Evolutionary conservation across 2,113 vertebrate genomes (phyloP).

Genomic region (Lagopus muta): DNA sequence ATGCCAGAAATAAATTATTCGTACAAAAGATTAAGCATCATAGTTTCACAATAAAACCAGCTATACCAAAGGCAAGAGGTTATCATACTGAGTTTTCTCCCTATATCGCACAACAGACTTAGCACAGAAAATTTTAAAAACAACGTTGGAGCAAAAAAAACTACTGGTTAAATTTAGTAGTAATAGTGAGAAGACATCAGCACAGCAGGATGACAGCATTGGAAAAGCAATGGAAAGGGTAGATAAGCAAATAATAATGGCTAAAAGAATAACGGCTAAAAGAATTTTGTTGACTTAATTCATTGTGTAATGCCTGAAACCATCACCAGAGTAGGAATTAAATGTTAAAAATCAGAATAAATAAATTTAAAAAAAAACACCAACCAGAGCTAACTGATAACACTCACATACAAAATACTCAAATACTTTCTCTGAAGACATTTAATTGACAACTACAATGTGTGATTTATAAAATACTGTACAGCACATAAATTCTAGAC

Average conservation of each 20-base stretch:
- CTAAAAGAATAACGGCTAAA: neutral
- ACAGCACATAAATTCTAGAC: constrained; percentile 38
- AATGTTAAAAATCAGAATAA: neutral
- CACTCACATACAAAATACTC: neutral
- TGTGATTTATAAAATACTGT: constrained; percentile 49
- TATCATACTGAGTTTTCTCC: neutral
- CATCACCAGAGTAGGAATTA: neutral
- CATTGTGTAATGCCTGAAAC: neutral
- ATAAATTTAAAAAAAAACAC: too few species aligned
- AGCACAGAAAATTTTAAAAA: neutral
- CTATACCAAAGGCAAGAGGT: neutral
- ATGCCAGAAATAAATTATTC: neutral
- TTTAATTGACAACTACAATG: neutral
- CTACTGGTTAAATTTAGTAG: neutral
- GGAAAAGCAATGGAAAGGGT: neutral
- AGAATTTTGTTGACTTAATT: neutral
- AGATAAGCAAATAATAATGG: neutral
- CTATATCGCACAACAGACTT: rapidly evolving
- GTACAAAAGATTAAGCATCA: neutral
- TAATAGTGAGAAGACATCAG: neutral
- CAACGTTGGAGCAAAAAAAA: neutral
- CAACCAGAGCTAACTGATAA: neutral
- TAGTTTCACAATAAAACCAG: neutral
- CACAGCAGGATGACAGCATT: neutral
- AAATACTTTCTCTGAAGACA: neutral